Evolutionary conservation across 2,797 vertebrate genomes (phyloP).

Genomic region (Tapirus indicus): DNA sequence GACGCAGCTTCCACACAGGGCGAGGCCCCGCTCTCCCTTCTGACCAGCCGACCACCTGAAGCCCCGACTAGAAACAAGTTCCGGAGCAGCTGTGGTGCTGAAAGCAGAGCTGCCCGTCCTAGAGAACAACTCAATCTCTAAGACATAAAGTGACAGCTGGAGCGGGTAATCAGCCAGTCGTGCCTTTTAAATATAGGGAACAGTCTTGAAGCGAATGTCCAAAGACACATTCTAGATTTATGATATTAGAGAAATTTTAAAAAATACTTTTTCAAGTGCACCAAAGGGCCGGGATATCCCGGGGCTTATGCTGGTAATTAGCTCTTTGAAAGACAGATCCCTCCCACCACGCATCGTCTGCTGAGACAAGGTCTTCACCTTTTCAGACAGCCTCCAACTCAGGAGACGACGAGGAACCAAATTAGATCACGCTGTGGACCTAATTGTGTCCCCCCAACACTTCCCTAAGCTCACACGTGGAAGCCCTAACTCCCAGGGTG

Average conservation of each 20-base stretch:
- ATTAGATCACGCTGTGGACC: accelerated
- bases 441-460: neutral
- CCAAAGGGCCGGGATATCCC: neutral
- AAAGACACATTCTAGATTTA: neutral
- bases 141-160: neutral
- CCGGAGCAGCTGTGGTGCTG: accelerated
- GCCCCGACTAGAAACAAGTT: neutral
- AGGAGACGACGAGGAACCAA: neutral
- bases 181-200: neutral
- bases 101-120: accelerated
- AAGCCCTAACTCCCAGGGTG: neutral
- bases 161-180: neutral
- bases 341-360: no score
- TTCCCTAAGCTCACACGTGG: accelerated
- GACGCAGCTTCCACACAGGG: accelerated
- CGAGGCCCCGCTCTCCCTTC: neutral
- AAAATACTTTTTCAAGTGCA: neutral
- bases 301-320: accelerated
- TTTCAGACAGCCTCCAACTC: neutral
- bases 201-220: neutral
- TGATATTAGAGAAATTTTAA: neutral
- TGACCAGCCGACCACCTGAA: accelerated
- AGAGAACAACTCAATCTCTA: neutral
- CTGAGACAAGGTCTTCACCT: no score
- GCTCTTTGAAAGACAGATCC: neutral